Evolutionary conservation across 2,113 vertebrate genomes (phyloP), one percentile per base, ranked within the genome.

Genomic region (Elephas maximus): DNA sequence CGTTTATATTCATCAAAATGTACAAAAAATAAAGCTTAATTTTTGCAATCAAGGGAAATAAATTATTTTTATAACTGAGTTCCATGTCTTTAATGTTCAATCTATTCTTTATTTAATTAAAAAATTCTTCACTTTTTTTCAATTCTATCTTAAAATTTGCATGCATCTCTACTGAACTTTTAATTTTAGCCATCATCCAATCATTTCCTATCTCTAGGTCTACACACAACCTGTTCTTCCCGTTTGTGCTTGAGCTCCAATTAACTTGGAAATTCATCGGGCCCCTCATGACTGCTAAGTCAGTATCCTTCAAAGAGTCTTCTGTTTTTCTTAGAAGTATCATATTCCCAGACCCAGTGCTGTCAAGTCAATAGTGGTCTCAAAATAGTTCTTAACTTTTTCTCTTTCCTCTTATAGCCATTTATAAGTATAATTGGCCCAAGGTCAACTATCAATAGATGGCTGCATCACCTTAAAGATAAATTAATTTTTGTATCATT

Each of bases 341-440:
- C 6, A 21, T 77, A 37, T 37, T 37, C 37, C 37, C 37, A 37
- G 37, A 37, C 37, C 37, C 37, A 37, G 37, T 37, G 37, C 37
- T 2, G 37, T 37, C 37, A 2, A 37, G 37, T 37, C 37, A 37
- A 37, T 37, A 37, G 44, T 24, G 24, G 88, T 62, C 7, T 87
- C n/a, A 87, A 93, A 95, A 83, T 90, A 74, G 18, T 74, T 95
- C 48, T 94, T 79, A 92, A 88, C 84, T 94, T 73, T 76, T 10
- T 91, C 24, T 67, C 9, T 84, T 90, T 93, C 77, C 65, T 57
- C 20, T 44, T 77, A 28, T 83, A 45, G 63, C 28, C 60, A 90
- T 91, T 86, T 73, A 63, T 17, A 77, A 95, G 48, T 2, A 33
- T 62, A 95, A 96, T 62, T 91, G 77, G 44, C 1, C 8, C 4